phyloP scores from a whole-genome alignment of 2,888 invertebrate genomes.

The Chrysolina oricalcia region DNA sequence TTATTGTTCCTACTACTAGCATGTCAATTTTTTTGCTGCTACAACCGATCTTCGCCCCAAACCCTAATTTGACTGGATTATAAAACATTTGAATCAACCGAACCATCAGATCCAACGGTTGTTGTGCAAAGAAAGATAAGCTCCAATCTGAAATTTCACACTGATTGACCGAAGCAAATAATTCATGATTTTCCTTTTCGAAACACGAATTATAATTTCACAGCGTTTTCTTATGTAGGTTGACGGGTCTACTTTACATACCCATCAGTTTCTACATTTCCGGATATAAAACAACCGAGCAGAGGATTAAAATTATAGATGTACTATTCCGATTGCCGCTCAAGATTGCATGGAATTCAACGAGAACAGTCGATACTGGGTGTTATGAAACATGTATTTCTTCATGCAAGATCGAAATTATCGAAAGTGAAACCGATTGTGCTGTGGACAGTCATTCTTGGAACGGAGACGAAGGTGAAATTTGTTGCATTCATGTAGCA shows the following conservation, averaged over 20 bases:
- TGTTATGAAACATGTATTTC: conserved; percentile 16
- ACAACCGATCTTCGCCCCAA: no score
- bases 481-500: not conserved
- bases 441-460: not conserved
- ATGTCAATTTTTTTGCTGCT: no score
- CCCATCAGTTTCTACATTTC: conserved; percentile 22
- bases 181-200: conserved; percentile 13
- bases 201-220: conserved; percentile 12
- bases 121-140: not conserved
- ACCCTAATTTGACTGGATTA: no score
- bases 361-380: not conserved
- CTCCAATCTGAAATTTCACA: not conserved
- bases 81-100: not conserved
- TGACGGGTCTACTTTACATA: conserved; percentile 16
- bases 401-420: conserved; percentile 16
- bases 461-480: not conserved
- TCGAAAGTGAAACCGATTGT: conserved; percentile 19
- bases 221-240: conserved; percentile 18
- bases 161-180: conserved; percentile 3
- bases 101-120: not conserved
- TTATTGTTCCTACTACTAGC: no score
- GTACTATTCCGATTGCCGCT: not conserved
- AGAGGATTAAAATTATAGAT: not conserved
- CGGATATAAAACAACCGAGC: conserved; percentile 2
- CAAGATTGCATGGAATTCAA: not conserved